Evolutionary conservation across 2,888 invertebrate genomes (phyloP), one percentile per base, ranked within the genome.

Genomic region (Pseudococcus longispinus): DNA sequence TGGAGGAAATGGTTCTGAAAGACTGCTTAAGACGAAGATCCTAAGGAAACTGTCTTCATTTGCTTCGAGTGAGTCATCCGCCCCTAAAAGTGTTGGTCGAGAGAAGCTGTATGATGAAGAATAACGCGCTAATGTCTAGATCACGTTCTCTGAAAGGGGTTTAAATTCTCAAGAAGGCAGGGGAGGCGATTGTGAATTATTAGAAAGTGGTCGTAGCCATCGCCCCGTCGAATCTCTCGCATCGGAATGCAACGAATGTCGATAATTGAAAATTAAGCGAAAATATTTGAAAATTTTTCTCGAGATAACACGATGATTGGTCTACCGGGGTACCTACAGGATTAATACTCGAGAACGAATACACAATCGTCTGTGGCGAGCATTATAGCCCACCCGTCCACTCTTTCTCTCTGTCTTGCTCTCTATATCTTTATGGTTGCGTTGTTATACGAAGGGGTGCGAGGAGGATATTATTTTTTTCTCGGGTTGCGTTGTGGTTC

Each of bases 241-340:
- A 65, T 65, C 74, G 74, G 29, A 74, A 37, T 8, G 70, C 26
- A 20, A 51, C 51, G 13, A 5, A 15, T 65, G 26, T 15, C 65
- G 11, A 26, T 74, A 74, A 74, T 74, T 74, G 74, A 74, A 74
- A 74, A 74, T 74, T 74, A 74, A 74, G 74, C 74, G 74, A 74
- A 70, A 74, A 74, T 74, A 37, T 74, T 51, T 51, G 51, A 51
- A 74, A 29, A 74, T n/a, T 74, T 74, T 74, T 32, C 37, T 74
- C 74, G 3, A 32, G 32, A 74, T 74, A 74, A n/a, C 74, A 74
- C 74, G 74, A 37, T 74, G 74, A 37, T 74, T 74, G 74, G 74
- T 74, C 74, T 32, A 23, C 8, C 9, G 20, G 1, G 23, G 2
- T 8, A 4, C 6, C 65, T 65, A n/a, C 11, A 26, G 13, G 9